Evolutionary conservation across 2,888 invertebrate genomes (phyloP).

Genomic region (Villa cingulata): DNA sequence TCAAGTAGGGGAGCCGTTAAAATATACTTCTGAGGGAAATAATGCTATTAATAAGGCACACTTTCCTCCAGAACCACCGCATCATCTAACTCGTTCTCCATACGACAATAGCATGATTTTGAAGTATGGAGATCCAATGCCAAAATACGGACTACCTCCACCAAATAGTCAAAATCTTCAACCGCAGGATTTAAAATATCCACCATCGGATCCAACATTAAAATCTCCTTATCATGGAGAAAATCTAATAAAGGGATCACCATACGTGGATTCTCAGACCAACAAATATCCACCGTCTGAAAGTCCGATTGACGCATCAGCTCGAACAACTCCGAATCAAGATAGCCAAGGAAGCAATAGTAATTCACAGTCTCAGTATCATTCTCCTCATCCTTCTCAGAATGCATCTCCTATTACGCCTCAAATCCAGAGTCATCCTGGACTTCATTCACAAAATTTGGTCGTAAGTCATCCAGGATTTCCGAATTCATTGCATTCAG

Average conservation of each 20-base stretch:
- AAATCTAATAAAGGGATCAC: constrained; percentile 33
- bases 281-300: constrained; percentile 28
- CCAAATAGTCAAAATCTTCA: constrained; percentile 20
- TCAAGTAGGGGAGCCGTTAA: constrained; percentile 12
- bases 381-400: constrained; percentile 26
- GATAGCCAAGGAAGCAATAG: constrained; percentile 37
- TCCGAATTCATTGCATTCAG: constrained; percentile 23
- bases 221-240: constrained; percentile 31
- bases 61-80: constrained; percentile 16
- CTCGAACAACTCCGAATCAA: constrained; percentile 35
- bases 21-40: constrained; percentile 9
- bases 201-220: constrained; percentile 19
- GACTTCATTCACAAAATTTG: constrained; percentile 35
- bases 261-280: constrained; percentile 23
- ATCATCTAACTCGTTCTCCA: constrained; percentile 29
- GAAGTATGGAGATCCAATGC: constrained; percentile 35
- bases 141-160: constrained; percentile 25
- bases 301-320: constrained; percentile 35
- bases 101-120: constrained; percentile 34
- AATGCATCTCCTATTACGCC: constrained; percentile 33
- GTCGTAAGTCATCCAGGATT: constrained; percentile 28
- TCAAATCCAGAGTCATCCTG: constrained; percentile 24
- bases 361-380: constrained; percentile 27
- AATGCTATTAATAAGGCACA: constrained; percentile 7
- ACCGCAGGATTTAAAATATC: constrained; percentile 35